Evolutionary conservation across 1,140 invertebrate species (phyloP), one percentile per base, ranked within the genome.

Genomic region (Babylonia areolata): DNA sequence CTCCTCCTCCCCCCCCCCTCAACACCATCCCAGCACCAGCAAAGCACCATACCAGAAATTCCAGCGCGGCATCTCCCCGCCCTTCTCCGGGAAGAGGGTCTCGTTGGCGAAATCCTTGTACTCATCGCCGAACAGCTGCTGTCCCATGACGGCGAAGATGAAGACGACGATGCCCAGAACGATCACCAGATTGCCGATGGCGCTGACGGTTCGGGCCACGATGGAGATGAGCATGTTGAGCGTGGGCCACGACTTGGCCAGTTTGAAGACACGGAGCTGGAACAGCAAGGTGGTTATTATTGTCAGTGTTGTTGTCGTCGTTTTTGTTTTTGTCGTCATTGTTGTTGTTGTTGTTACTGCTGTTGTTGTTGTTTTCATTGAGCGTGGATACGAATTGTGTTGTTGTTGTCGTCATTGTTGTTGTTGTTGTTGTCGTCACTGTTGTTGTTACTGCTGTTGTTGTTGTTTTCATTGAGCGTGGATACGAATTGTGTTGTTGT

Each of bases 201-300:
- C 98, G 92, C 98, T 98, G 95, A 99, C 97, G 46, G 98, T 99
- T 95, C 98, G 97, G 91, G 98, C 98, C 97, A 99, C 99, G 94
- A 99, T 99, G 92, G 98, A 98, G 94, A 99, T 99, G 90, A 99
- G 96, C 95, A 99, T 96, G 95, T 99, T 99, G 93, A 99, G 95
- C 86, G 98, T 99, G 91, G 98, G 98, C 99, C 98, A 99, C 85
- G 98, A 99, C 95, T 99, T 99, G 88, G 99, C 99, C 94, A 99
- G 95, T 96, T 99, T 99, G 96, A 99, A 99, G 93, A 99, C 98
- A 96, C 99, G 96, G 89, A 99, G 96, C 94, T 94, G 90, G 75
- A 92, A 91, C 77, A 73, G 28, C 81, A 87, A 85, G 82, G 58
- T n/a, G n/a, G n/a, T n/a, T n/a, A n/a, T n/a, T n/a, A n/a, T n/a